phyloP scores from a whole-genome alignment of 1,140 invertebrate species.

The Coenobita brevimanus region DNA sequence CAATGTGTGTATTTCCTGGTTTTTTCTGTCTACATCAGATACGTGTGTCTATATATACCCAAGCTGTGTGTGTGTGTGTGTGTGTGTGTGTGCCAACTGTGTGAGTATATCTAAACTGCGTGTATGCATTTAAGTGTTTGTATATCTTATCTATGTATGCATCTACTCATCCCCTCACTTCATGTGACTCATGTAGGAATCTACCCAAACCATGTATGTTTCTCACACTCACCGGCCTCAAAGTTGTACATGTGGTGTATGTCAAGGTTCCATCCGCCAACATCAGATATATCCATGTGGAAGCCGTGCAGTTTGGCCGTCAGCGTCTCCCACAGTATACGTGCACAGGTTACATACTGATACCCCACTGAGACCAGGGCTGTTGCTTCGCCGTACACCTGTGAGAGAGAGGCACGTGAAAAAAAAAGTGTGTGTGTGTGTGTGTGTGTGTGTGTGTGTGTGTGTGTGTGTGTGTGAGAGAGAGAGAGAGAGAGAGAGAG shows the following conservation, averaged over 20 bases:
- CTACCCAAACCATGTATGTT: too few species aligned
- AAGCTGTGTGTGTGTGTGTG: too few species aligned
- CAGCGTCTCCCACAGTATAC: constrained; percentile 94
- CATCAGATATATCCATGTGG: constrained; percentile 96
- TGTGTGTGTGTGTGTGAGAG: neutral
- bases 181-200: too few species aligned
- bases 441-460: neutral
- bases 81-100: too few species aligned
- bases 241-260: constrained; percentile 99
- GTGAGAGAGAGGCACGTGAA: neutral
- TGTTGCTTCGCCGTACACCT: constrained; percentile 89
- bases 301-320: constrained; percentile 96
- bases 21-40: too few species aligned
- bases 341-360: constrained; percentile 89
- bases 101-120: too few species aligned
- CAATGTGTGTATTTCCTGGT: too few species aligned
- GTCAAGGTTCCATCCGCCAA: constrained; percentile 97
- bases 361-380: constrained; percentile 92
- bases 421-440: neutral
- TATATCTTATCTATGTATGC: too few species aligned
- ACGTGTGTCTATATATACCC: too few species aligned
- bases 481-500: neutral
- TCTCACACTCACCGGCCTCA: constrained; percentile 83
- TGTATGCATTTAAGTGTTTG: too few species aligned
- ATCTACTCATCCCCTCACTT: too few species aligned